Percentiles rank a stretch among this genome's conserved stretches.
These are phyloP conservation scores for Solea solea DNA, from an alignment of 2,113 vertebrate species.

Conservation along the genomic window DNA sequence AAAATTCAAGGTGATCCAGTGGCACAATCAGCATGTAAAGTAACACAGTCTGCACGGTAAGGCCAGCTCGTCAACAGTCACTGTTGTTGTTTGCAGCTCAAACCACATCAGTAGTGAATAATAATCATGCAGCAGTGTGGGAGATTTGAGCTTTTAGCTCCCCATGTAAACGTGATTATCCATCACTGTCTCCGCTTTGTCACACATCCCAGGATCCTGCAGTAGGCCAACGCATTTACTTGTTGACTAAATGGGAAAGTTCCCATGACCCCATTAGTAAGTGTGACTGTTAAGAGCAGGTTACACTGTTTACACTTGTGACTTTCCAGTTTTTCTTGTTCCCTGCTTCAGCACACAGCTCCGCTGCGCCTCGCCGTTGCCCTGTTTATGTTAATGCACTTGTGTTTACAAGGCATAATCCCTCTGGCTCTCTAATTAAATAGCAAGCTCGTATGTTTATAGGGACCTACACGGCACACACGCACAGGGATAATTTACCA, in stretches of 20 bases:
- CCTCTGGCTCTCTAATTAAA: constrained; percentile 34
- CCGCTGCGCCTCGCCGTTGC: neutral
- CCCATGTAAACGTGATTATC: no score
- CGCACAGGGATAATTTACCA: constrained; percentile 38
- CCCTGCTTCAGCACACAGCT: constrained; percentile 23
- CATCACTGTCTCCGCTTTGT: no score
- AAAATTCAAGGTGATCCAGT: neutral
- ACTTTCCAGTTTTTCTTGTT: constrained; percentile 58
- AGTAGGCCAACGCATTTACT: constrained; percentile 3
- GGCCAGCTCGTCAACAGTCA: neutral
- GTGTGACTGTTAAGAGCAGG: neutral
- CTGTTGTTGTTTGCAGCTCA: neutral
- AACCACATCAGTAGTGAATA: neutral
- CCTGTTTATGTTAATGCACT: constrained; percentile 52
- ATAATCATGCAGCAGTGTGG: neutral
- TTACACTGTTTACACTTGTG: constrained; percentile 32
- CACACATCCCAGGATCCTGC: constrained; percentile 2
- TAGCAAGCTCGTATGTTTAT: constrained; percentile 50
- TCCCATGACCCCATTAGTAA: constrained; percentile 33
- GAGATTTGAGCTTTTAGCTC: neutral
- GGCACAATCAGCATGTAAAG: neutral
- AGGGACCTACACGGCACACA: constrained; percentile 41
- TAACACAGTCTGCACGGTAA: neutral
- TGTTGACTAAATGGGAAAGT: constrained; percentile 10
- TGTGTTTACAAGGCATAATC: constrained; percentile 51